Evolutionary conservation across 2,888 invertebrate genomes (phyloP), one percentile per base, ranked within the genome.

Genomic region (Helicoverpa assulta): DNA sequence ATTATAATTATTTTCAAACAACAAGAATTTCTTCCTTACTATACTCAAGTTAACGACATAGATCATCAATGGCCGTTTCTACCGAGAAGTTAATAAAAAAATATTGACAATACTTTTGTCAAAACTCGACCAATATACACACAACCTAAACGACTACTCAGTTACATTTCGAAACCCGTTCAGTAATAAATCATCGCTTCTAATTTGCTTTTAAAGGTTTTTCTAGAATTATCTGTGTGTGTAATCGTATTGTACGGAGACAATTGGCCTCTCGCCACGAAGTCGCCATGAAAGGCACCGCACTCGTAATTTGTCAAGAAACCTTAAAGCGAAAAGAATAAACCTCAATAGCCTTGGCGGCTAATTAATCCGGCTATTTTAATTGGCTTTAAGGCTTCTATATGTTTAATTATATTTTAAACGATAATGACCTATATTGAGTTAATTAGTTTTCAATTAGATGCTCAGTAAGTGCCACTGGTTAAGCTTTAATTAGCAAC

Each of bases 171-270:
- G 94, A 92, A 94, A 94, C 90, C 81, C 76, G 88, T 87, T 80
- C 86, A 83, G 91, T 85, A 94, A 95, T 95, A 95, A 95, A 95
- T 95, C 95, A 95, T 94, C 88, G 91, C 91, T 89, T 91, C 95
- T 95, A 95, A 95, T 95, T 95, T 95, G 94, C 94, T 95, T 95
- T 95, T 95, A 94, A 95, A 95, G 92, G 93, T 94, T 94, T 94
- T 93, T 92, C 92, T 91, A 90, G 91, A 90, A 92, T 92, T 92
- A 92, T 93, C 93, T 92, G 91, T 90, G 90, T 91, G 91, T 91
- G 93, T 91, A 94, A 94, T 93, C 93, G 92, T 87, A 92, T 95
- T 95, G 94, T 94, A 86, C 79, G 87, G 85, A 86, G 90, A 91
- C 93, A 93, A 92, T 91, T 88, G 89, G 85, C 84, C 85, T 82